Conservation (phyloP, 2,888 invertebrate genomes). For the Spicauda simplicius region DNA sequence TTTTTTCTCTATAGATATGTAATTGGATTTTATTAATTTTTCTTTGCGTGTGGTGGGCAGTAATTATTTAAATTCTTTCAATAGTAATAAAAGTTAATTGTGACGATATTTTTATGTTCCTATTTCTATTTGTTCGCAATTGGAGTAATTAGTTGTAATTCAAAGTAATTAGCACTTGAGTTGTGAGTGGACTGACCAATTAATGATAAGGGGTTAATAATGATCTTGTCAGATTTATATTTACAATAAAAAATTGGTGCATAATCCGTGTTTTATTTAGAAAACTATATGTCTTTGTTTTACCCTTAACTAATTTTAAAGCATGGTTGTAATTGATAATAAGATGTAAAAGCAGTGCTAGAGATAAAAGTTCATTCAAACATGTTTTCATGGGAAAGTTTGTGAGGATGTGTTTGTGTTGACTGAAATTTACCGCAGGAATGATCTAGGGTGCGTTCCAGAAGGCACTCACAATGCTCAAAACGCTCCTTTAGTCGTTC, state of each 20-base stretch:
- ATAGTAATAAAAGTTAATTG: not conserved
- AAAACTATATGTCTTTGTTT: not conserved
- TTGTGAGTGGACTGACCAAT: slow-evolving; percentile 61
- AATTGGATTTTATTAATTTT: not conserved
- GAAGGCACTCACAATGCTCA: too few species aligned
- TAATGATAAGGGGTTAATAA: slow-evolving; percentile 58
- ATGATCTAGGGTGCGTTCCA: too few species aligned
- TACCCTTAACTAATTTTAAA: too few species aligned
- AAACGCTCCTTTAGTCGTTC: too few species aligned
- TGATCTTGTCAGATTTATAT: slow-evolving; percentile 47
- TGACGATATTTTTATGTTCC: slow-evolving; percentile 15
- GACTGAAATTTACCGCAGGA: too few species aligned
- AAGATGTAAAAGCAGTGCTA: too few species aligned
- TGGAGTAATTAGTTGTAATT: slow-evolving; percentile 7
- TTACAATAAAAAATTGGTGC: slow-evolving; percentile 46
- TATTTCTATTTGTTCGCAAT: slow-evolving; percentile 13
- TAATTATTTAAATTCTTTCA: slow-evolving; percentile 2
- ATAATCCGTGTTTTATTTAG: slow-evolving; percentile 33
- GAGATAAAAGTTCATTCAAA: too few species aligned
- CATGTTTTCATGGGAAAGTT: too few species aligned
- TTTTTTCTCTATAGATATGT: not conserved
- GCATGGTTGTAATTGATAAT: too few species aligned
- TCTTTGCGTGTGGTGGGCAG: not conserved
- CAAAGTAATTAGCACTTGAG: slow-evolving; percentile 37
- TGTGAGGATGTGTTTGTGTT: too few species aligned